Base-by-base conservation (phyloP, 2,113 vertebrate genomes). In the Coryphaenoides rupestris region DNA sequence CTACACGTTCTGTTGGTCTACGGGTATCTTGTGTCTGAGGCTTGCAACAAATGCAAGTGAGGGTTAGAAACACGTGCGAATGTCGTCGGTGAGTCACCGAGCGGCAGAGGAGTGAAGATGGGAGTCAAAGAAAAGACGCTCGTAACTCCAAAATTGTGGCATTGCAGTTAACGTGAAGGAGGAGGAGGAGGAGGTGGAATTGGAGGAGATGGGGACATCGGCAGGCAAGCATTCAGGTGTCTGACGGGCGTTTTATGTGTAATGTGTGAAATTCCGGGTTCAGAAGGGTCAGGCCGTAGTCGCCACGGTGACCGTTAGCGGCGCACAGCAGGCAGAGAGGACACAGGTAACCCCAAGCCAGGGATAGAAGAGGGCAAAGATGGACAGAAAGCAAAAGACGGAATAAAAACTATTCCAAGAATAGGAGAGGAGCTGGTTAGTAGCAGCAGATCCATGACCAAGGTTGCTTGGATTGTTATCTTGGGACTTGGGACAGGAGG, bases 141-240 rank as follows among this genome's bases (percentile, higher is more conserved):
- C 91, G 88, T 87, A 89, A 89, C 79, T 89, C 87, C 84, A 87
- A 87, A 69, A 81, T 87, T 87, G 89, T 78, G 63, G 75, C 21
- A 75, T 5, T 5, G 28, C 65, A 3, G 47, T 83, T 76, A 65
- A 65, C 40, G 45, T 68, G 23, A 70, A 55, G 64, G 52, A 13
- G 62, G 68, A 14, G n/a, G 62, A 54, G 26, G 21, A 22, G 21
- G 67, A 60, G 49, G 57, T 82, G 77, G 75, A 45, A 13, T 63
- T 62, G 73, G 82, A 79, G 72, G 67, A 74, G 69, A 40, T 60
- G 53, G 79, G 66, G 63, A 73, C 70, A 57, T 61, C 40, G 22
- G 21, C 71, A 16, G 66, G 26, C 47, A 22, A n/a, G n/a, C n/a
- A n/a, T n/a, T n/a, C n/a, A n/a, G n/a, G n/a, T 10, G 45, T 63